Evolutionary conservation across 2,797 vertebrate species (phyloP), one percentile per base, ranked within the genome.

Genomic region (Bovichtus variegatus): DNA sequence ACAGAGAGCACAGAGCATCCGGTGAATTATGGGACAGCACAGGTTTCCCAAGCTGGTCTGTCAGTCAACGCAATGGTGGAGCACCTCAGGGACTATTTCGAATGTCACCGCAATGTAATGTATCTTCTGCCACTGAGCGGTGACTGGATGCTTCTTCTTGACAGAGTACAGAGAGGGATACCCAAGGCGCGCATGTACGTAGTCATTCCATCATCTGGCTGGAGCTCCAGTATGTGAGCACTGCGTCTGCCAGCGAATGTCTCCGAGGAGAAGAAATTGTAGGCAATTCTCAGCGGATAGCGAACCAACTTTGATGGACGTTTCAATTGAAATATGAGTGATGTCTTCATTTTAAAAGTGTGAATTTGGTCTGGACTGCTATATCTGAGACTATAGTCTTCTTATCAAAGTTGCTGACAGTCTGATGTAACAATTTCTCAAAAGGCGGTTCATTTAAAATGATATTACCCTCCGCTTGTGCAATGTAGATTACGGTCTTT

Each of bases 91-190:
- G 92, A 92, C 91, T 82, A 90, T 93, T 92, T 87, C 61, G 78
- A 93, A 92, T 92, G 94, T 95, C 91, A 93, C 87, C 62, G 68
- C 81, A 73, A 90, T 85, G 91, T 93, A 94, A 95, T 94, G 92
- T 85, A 92, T 94, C 93, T 93, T 90, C 82, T 91, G 91, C 91
- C 90, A 92, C 89, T 88, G 91, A 93, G 88, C 89, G 91, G 80
- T 84, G 88, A 93, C 91, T 92, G 80, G 89, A 92, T 88, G 90
- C 90, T 84, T 83, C 84, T 84, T 80, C 85, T 76, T 94, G 91
- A 93, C 91, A 88, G 91, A 92, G 84, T 72, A 91, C 83, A 87
- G 87, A 87, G 82, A 84, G 86, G 72, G 87, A 90, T 86, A 92
- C 88, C 88, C 85, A 88, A 82, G 91, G 87, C 80, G 62, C 55